Conservation (phyloP, 2,888 invertebrate species). For the Trichogramma dendrolimi region DNA sequence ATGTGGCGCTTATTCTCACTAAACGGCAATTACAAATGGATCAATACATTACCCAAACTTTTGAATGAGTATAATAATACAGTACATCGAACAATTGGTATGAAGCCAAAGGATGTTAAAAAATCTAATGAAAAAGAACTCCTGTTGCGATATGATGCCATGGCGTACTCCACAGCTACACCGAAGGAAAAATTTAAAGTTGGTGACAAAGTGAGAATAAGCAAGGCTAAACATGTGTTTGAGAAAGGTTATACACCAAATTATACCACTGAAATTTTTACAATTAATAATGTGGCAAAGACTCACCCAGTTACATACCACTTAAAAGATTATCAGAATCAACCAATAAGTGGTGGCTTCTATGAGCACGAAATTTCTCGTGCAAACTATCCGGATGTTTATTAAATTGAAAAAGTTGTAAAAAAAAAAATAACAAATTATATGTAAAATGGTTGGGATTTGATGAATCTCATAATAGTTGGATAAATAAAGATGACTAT, state of each 20-base stretch:
- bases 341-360: conserved; percentile 37
- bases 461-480: conserved; percentile 25
- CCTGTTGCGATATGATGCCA: neutral
- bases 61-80: neutral
- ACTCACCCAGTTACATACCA: conserved; percentile 15
- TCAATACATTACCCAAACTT: conserved; percentile 6
- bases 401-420: conserved; percentile 37
- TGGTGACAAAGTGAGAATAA: neutral
- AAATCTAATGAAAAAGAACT: conserved; percentile 30
- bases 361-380: conserved; percentile 37
- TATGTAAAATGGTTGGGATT: conserved; percentile 10
- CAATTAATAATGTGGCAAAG: conserved; percentile 26
- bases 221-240: conserved; percentile 30
- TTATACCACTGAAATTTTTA: conserved; percentile 44
- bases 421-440: conserved; percentile 30
- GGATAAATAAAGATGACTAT: neutral
- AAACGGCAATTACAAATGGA: conserved; percentile 3
- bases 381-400: conserved; percentile 33
- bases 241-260: conserved; percentile 38
- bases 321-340: conserved; percentile 29
- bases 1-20: conserved; percentile 4
- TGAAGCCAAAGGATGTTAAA: conserved; percentile 24
- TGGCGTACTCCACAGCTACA: too few relatives aligned
- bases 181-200: neutral
- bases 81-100: conserved; percentile 4